Evolutionary conservation across 2,113 vertebrate genomes (phyloP).

Genomic region (Passer domesticus): DNA sequence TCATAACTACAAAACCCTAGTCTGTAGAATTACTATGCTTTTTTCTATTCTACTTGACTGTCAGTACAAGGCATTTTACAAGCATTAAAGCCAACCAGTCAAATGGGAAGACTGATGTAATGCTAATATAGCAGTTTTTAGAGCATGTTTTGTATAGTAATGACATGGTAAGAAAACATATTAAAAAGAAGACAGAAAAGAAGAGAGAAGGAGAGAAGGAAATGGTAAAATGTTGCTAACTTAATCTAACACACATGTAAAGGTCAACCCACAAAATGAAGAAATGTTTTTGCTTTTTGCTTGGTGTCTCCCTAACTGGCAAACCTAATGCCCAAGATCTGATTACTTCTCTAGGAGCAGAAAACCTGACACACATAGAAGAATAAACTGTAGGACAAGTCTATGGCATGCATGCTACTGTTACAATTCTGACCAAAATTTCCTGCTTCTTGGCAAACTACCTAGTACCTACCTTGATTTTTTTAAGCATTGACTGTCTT

Average conservation of each 20-base stretch:
- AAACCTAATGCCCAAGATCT: background rate
- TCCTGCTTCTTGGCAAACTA: background rate
- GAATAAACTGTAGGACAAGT: background rate
- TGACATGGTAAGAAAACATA: background rate
- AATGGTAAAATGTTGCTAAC: background rate
- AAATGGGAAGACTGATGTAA: background rate
- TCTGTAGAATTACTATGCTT: background rate
- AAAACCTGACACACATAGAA: background rate
- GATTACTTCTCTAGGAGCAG: background rate
- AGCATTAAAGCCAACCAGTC: background rate
- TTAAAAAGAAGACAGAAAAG: background rate
- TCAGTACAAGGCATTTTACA: constrained; percentile 9
- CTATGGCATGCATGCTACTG: background rate
- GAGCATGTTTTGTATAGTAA: background rate
- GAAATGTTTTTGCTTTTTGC: background rate
- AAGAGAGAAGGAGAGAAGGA: background rate
- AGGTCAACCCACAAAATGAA: background rate
- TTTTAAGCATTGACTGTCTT: background rate
- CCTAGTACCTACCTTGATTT: background rate
- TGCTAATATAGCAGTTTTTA: background rate
- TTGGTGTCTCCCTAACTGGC: background rate
- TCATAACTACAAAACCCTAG: background rate
- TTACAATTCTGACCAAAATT: background rate
- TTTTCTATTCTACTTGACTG: constrained; percentile 5
- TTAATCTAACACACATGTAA: background rate